Evolutionary conservation across 2,888 invertebrate genomes (phyloP).

Genomic region (Apodemia zela): DNA sequence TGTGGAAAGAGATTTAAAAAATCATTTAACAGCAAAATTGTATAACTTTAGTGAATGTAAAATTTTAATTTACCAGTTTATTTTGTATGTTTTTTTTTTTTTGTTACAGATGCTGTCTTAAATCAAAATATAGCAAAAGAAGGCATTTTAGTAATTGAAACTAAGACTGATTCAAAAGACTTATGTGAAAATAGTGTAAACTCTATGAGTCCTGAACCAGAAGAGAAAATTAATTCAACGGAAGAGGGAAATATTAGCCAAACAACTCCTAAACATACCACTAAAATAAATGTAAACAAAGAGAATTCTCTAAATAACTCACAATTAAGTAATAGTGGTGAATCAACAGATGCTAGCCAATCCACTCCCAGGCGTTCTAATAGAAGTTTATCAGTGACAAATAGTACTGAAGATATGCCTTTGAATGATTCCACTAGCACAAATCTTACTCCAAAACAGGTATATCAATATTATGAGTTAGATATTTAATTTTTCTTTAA

Average conservation of each 20-base stretch:
- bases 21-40: no score
- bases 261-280: conserved; percentile 42
- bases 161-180: background rate
- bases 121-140: background rate
- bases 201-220: conserved; percentile 18
- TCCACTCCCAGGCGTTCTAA: conserved; percentile 52
- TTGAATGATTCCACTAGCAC: conserved; percentile 50
- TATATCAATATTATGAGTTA: conserved; percentile 32
- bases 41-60: no score
- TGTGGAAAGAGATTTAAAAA: no score
- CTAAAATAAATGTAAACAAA: conserved; percentile 48
- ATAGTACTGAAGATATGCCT: conserved; percentile 48
- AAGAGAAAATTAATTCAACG: conserved; percentile 21
- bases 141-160: background rate
- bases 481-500: background rate
- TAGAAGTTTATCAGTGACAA: conserved; percentile 46
- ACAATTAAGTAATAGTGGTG: conserved; percentile 42
- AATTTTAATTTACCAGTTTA: background rate
- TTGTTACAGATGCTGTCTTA: background rate
- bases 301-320: conserved; percentile 45
- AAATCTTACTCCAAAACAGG: conserved; percentile 67
- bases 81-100: background rate
- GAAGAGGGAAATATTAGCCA: conserved; percentile 27
- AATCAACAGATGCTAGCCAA: conserved; percentile 44
- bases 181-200: conserved; percentile 8